Conservation (phyloP, 2,797 vertebrate genomes). For the Linurgus olivaceus region DNA sequence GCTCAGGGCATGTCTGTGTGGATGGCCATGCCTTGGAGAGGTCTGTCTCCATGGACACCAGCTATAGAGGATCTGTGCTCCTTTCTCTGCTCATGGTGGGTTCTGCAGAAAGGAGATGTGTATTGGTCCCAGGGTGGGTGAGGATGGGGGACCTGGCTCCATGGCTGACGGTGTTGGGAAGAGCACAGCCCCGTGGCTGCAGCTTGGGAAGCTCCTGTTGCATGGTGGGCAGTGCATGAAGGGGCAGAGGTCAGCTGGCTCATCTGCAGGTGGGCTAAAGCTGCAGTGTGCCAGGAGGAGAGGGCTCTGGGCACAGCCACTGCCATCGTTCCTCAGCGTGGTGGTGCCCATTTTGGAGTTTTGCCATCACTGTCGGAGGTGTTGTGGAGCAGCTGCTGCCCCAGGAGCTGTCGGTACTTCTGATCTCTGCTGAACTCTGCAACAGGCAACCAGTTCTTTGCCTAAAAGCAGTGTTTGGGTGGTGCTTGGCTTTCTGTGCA, state of each 20-base stretch:
- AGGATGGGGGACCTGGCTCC: background rate
- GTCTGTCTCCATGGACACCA: background rate
- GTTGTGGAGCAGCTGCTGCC: background rate
- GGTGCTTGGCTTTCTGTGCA: background rate
- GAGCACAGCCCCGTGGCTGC: background rate
- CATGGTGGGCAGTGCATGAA: rapidly evolving
- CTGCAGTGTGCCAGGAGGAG: rapidly evolving
- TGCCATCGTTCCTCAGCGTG: rapidly evolving
- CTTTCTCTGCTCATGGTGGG: background rate
- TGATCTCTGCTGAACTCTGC: background rate
- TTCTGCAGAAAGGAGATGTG: background rate
- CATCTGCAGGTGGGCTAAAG: background rate
- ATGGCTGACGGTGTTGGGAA: rapidly evolving
- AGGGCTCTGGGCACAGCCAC: background rate
- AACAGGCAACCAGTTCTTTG: background rate
- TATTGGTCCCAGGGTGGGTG: background rate
- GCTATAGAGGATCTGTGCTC: background rate
- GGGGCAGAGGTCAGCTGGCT: background rate
- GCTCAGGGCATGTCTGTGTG: rapidly evolving
- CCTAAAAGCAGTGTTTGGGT: background rate
- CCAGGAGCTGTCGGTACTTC: background rate
- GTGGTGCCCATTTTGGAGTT: background rate
- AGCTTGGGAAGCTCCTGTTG: background rate
- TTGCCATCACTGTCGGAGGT: background rate
- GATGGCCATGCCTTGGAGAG: background rate